phyloP scores from a whole-genome alignment of 2,113 vertebrate genomes.

The Amphilophus citrinellus region DNA sequence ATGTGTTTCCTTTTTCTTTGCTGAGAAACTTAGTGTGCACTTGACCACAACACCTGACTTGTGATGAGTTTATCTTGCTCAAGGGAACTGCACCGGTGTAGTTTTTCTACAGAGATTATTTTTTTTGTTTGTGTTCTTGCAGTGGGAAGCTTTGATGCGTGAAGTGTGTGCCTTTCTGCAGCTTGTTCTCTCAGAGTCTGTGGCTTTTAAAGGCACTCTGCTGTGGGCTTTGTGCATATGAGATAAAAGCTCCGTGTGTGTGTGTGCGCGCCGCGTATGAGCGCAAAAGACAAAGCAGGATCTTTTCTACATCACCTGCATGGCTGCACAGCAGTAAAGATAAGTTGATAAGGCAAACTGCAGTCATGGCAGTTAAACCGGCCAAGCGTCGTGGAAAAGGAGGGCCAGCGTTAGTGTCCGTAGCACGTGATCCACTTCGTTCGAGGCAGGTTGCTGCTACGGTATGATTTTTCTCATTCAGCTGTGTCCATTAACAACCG shows the following conservation, averaged over 20 bases:
- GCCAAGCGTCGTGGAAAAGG: conserved; percentile 17
- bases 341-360: conserved; percentile 17
- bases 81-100: neutral
- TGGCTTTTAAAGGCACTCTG: conserved; percentile 26
- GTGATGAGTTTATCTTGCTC: conserved; percentile 24
- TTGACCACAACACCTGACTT: conserved; percentile 33
- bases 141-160: conserved; percentile 7
- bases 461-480: neutral
- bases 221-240: conserved; percentile 34
- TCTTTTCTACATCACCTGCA: conserved; percentile 20
- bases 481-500: neutral
- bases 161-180: conserved; percentile 1
- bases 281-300: neutral
- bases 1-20: accelerated
- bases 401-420: neutral
- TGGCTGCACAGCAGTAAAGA: conserved; percentile 24
- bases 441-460: neutral
- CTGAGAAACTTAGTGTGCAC: neutral
- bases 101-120: conserved; percentile 19
- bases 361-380: conserved; percentile 13
- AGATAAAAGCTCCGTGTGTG: conserved; percentile 34
- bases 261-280: neutral
- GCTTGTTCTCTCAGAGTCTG: neutral
- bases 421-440: neutral
- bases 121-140: conserved; percentile 21